Conservation (phyloP, 2,888 invertebrate genomes). For the Azorinus chamasolen region DNA sequence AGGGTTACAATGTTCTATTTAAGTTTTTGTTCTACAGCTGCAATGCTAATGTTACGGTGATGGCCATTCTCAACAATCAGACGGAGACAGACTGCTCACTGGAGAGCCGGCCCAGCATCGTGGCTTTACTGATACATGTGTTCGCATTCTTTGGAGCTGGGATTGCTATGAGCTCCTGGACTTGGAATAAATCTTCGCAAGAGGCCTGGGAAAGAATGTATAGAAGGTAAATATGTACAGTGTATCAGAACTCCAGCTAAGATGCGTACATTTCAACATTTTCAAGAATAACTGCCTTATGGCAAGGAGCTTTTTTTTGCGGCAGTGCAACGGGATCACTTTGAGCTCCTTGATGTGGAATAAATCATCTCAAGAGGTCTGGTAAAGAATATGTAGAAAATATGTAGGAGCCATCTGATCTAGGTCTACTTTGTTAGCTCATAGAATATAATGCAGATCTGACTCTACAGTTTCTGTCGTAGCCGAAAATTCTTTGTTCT, state of each 20-base stretch:
- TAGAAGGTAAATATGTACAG: constrained; percentile 89
- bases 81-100: constrained; percentile 88
- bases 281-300: too few relatives aligned
- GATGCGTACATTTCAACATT: too few relatives aligned
- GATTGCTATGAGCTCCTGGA: constrained; percentile 96
- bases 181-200: constrained; percentile 95
- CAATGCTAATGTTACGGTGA: constrained; percentile 74
- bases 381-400: constrained; percentile 95
- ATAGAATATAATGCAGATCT: too few relatives aligned
- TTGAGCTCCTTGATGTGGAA: constrained; percentile 99
- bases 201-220: constrained; percentile 95
- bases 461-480: too few relatives aligned
- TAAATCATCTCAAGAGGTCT: constrained; percentile 93
- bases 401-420: too few relatives aligned
- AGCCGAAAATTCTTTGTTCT: too few relatives aligned
- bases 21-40: constrained; percentile 76
- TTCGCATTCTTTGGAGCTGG: constrained; percentile 94
- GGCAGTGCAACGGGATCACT: too few relatives aligned
- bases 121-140: constrained; percentile 93
- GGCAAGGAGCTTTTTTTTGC: too few relatives aligned
- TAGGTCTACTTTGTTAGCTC: too few relatives aligned
- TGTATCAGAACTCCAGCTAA: too few relatives aligned
- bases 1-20: too few relatives aligned
- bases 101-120: constrained; percentile 92
- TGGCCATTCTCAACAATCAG: constrained; percentile 62